Evolutionary conservation across 1,140 invertebrate species (phyloP).

Genomic region (Aleiodes sp.): DNA sequence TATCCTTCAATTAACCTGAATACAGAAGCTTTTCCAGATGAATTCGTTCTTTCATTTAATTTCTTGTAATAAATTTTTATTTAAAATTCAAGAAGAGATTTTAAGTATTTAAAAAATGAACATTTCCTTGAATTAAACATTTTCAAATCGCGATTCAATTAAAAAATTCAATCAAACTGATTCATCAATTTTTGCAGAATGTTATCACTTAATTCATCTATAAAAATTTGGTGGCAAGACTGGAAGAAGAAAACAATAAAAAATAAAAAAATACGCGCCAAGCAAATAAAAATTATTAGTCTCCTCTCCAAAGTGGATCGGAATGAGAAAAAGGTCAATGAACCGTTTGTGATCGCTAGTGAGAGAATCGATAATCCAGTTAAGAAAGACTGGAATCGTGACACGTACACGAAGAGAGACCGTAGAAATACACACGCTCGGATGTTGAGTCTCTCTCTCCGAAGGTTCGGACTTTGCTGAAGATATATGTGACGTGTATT

Average conservation of each 20-base stretch:
- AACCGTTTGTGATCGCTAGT: slow-evolving; percentile 2
- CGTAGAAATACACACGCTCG: too few relatives aligned
- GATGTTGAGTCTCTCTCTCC: background rate
- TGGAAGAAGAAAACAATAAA: background rate
- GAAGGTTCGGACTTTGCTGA: too few relatives aligned
- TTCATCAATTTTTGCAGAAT: too few relatives aligned
- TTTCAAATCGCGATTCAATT: too few relatives aligned
- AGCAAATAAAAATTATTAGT: background rate
- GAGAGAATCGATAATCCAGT: slow-evolving; percentile 17
- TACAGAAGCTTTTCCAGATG: background rate
- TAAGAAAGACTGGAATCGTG: background rate
- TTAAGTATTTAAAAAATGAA: background rate
- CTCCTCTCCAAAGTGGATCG: background rate
- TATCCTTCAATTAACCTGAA: slow-evolving; percentile 6
- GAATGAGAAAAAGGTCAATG: background rate
- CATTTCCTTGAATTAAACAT: too few relatives aligned
- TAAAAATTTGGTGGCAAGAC: too few relatives aligned
- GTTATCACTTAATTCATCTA: too few relatives aligned
- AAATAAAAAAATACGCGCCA: background rate
- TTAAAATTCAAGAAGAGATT: background rate
- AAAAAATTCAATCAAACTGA: too few relatives aligned
- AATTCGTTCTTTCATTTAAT: background rate
- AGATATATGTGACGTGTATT: background rate
- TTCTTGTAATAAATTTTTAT: background rate
- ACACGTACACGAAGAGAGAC: background rate